Evolutionary conservation across 2,797 vertebrate species (phyloP).

Genomic region (Phalanger gymnotis): DNA sequence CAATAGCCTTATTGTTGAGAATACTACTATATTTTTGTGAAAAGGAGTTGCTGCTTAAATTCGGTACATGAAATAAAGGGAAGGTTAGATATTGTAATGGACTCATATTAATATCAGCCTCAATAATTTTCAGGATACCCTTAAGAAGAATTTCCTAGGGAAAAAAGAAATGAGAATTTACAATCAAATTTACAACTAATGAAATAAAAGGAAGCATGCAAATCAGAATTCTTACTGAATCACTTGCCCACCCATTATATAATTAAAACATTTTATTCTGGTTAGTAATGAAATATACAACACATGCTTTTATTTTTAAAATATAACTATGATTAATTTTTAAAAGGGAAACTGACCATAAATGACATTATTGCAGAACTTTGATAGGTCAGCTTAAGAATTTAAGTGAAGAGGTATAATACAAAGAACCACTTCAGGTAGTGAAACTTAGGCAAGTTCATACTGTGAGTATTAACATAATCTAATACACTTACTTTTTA

Average conservation of each 20-base stretch:
- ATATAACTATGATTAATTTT: constrained; percentile 5
- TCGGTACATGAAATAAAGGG: constrained; percentile 86
- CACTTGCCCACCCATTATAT: neutral
- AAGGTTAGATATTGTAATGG: constrained; percentile 94
- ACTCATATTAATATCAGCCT: constrained; percentile 88
- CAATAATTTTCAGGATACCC: constrained; percentile 92
- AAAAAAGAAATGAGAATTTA: constrained; percentile 42
- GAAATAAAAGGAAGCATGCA: constrained; percentile 2
- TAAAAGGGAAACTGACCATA: constrained; percentile 36
- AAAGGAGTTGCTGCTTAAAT: constrained; percentile 66
- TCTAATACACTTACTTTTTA: constrained; percentile 5
- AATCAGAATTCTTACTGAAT: constrained; percentile 34
- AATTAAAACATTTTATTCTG: constrained; percentile 19
- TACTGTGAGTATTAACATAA: neutral
- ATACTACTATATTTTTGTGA: constrained; percentile 84
- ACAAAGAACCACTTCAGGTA: constrained; percentile 26
- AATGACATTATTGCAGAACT: constrained; percentile 7
- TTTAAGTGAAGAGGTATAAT: constrained; percentile 30
- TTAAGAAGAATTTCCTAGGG: constrained; percentile 93
- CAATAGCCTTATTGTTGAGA: constrained; percentile 84
- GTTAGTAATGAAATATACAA: constrained; percentile 33
- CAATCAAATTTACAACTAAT: constrained; percentile 39
- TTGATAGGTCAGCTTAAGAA: constrained; percentile 36
- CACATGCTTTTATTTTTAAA: constrained; percentile 32
- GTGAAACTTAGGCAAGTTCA: neutral